Evolutionary conservation across 2,888 invertebrate genomes (phyloP).

Genomic region (Microctonus hyperodae): DNA sequence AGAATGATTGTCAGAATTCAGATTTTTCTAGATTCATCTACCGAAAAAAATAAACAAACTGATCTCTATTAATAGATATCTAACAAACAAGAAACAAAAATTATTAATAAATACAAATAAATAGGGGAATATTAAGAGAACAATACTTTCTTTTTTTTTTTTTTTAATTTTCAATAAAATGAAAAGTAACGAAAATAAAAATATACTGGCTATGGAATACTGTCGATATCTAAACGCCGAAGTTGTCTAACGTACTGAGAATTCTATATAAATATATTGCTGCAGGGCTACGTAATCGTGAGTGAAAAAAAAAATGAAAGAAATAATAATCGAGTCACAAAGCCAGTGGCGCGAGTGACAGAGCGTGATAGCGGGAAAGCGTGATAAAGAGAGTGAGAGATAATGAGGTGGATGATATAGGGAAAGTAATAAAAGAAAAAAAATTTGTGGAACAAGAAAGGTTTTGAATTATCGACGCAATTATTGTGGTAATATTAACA

Average conservation of each 20-base stretch:
- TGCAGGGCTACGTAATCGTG: conserved; percentile 32
- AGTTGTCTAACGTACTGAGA: neutral
- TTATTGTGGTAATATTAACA: conserved; percentile 52
- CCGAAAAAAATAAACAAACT: conserved; percentile 13
- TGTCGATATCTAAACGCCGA: neutral
- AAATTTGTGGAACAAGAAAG: neutral
- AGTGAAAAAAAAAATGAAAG: conserved; percentile 33
- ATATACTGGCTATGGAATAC: conserved; percentile 7
- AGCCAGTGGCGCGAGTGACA: conserved; percentile 27
- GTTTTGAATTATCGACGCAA: conserved; percentile 43
- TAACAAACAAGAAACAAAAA: conserved; percentile 6
- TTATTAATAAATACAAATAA: conserved; percentile 3
- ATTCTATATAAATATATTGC: conserved; percentile 23
- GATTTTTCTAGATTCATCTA: neutral
- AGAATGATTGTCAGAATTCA: neutral
- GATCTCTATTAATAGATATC: conserved; percentile 16
- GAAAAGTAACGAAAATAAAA: neutral
- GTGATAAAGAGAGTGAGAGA: conserved; percentile 29
- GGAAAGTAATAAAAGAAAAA: neutral
- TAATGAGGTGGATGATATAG: conserved; percentile 32
- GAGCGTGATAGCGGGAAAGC: conserved; percentile 26
- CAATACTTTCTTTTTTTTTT: no score
- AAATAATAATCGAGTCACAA: conserved; percentile 3
- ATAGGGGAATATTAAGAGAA: neutral
- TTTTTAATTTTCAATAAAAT: no score